A percentile compares a stretch with the other conserved stretches of the same genome.
phyloP scores from a whole-genome alignment of 2,888 invertebrate species.

The Pediacus dermestoides region DNA sequence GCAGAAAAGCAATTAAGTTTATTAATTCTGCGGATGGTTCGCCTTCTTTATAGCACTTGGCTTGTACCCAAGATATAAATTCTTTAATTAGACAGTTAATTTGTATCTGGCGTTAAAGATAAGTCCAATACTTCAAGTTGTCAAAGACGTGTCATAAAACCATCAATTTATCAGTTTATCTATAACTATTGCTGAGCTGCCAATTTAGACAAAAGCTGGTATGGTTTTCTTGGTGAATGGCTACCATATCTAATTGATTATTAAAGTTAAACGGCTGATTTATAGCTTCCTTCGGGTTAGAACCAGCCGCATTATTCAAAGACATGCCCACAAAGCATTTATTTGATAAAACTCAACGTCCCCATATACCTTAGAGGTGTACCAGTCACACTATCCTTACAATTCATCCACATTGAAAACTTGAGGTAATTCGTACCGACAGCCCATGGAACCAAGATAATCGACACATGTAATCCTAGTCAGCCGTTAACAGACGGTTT shows the following conservation, averaged over 20 bases:
- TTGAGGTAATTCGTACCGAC: conserved; percentile 36
- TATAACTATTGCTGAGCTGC: conserved; percentile 6
- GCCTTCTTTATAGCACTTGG: too few species aligned
- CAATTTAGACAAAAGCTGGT: conserved; percentile 9
- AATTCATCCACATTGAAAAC: too few species aligned
- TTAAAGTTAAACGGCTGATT: conserved; percentile 31
- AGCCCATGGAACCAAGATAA: conserved; percentile 37
- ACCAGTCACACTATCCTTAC: too few species aligned
- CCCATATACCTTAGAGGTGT: too few species aligned
- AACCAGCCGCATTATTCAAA: conserved; percentile 32
- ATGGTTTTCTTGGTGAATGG: conserved; percentile 3
- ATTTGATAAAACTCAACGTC: too few species aligned
- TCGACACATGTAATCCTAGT: conserved; percentile 43
- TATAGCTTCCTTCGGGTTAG: conserved; percentile 31
- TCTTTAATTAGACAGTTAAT: conserved; percentile 17
- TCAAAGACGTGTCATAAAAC: conserved; percentile 10
- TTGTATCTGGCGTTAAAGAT: conserved; percentile 13
- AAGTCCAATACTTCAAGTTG: conserved; percentile 3
- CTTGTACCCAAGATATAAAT: too few species aligned
- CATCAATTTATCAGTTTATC: conserved; percentile 10
- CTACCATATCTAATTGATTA: conserved; percentile 34
- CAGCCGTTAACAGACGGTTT: conserved; percentile 31
- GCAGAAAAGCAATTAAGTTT: too few species aligned
- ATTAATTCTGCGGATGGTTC: too few species aligned
- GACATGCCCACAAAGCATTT: conserved; percentile 19